phyloP scores from a whole-genome alignment of 2,888 invertebrate species.

The Diarsia rubi region DNA sequence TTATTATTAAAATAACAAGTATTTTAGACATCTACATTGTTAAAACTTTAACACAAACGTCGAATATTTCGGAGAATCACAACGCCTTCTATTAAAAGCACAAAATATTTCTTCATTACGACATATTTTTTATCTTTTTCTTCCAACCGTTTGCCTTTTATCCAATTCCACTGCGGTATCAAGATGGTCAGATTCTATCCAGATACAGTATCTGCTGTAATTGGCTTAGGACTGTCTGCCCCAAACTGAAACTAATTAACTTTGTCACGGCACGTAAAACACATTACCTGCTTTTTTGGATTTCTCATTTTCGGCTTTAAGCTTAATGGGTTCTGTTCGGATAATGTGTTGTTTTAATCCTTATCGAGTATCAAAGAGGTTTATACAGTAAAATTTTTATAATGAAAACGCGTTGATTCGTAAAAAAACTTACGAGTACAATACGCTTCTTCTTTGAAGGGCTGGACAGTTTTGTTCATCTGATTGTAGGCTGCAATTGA shows the following conservation, averaged over 20 bases:
- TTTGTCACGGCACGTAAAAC: slow-evolving; percentile 34
- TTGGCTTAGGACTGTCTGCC: slow-evolving; percentile 34
- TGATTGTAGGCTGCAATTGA: neutral
- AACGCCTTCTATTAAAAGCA: neutral
- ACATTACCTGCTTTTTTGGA: slow-evolving; percentile 41
- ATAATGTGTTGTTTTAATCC: neutral
- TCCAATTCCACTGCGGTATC: slow-evolving; percentile 37
- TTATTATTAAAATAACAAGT: neutral
- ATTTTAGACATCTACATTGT: no score
- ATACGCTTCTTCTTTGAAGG: neutral
- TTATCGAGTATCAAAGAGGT: neutral
- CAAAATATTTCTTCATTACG: neutral
- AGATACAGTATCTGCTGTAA: slow-evolving; percentile 38
- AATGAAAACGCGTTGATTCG: no score
- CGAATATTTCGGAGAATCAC: neutral
- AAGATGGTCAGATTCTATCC: slow-evolving; percentile 33
- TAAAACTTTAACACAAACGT: neutral
- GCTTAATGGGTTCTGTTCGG: slow-evolving; percentile 7
- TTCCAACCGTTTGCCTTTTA: neutral
- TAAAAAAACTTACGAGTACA: neutral
- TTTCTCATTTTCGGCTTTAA: neutral
- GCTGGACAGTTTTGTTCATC: no score
- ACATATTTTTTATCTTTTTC: neutral
- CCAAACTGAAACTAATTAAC: slow-evolving; percentile 46
- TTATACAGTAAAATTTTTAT: neutral